A percentile compares a stretch with the other conserved stretches of the same genome.
Evolutionary conservation across 2,113 vertebrate species (phyloP).

Genomic region (Budorcas taxicolor): DNA sequence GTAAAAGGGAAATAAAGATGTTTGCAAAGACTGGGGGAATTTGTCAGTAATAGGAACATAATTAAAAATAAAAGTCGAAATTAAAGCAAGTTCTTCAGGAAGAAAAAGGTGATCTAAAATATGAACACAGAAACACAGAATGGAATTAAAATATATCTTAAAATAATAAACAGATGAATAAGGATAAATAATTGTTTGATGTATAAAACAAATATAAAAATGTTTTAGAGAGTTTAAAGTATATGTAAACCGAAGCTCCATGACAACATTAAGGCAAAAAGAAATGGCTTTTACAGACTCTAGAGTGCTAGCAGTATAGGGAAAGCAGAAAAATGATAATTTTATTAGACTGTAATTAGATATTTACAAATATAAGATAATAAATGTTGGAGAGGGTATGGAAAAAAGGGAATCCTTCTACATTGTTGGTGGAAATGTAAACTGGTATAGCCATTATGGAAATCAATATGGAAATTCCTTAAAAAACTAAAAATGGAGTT

Average conservation of each 20-base stretch:
- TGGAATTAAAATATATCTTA: neutral
- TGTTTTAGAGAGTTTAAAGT: neutral
- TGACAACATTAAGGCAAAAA: neutral
- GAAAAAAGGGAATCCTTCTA: neutral
- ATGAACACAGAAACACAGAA: neutral
- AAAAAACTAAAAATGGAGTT: neutral
- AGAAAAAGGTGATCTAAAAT: neutral
- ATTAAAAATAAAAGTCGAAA: neutral
- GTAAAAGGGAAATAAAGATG: neutral
- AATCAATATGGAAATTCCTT: neutral
- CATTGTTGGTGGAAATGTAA: neutral
- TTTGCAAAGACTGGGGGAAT: neutral
- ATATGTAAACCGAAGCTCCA: neutral
- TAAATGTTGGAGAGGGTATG: neutral
- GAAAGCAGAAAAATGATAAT: neutral
- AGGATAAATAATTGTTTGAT: neutral
- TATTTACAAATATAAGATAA: neutral
- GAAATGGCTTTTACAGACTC: neutral
- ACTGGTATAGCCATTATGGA: neutral
- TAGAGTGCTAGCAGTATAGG: neutral
- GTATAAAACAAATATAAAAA: neutral
- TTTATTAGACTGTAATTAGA: neutral
- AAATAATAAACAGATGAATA: neutral
- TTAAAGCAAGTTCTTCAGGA: neutral
- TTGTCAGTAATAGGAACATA: neutral